Evolutionary conservation across 2,113 vertebrate species (phyloP), one percentile per base, ranked within the genome.

Genomic region (Oryzias curvinotus): DNA sequence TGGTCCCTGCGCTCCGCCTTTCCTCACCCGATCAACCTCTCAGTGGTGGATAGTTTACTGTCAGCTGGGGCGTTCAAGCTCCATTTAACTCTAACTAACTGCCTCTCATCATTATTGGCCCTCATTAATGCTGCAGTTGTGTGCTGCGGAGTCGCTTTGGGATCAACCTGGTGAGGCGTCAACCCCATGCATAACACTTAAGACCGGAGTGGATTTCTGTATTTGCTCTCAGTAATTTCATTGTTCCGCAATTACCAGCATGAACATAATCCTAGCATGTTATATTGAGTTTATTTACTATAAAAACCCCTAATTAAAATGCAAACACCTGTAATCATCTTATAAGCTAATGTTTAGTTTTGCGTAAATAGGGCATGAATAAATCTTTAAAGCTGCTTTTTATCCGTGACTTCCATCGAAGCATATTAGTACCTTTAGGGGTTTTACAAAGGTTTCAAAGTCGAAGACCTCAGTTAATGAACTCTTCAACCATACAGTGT

Each of bases 51-150:
- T 12, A 60, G 57, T 56, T 75, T 69, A 64, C 75, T 86, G 90
- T 88, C 90, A 86, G 87, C 81, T 85, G 69, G 71, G 36, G 76
- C 82, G 75, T 93, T 92, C 83, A 87, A 77, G 87, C 79, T 85
- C 92, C 88, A 89, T 92, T 91, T 87, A 91, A 76, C 85, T 82
- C 68, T 70, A 84, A 88, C 87, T 83, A 86, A 87, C 75, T 86
- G 72, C 69, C 70, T 73, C 80, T 78, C 77, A 85, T 88, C 89
- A 89, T 91, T 87, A 91, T 82, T 15, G 41, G 75, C 72, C 57
- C 65, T 86, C 83, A 84, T 78, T 86, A 87, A 81, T 75, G 73
- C 74, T 78, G 77, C 68, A 52, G 70, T 69, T 64, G 65, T 67
- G 65, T 78, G 59, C 64, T 58, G 68, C 72, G 23, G 73, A 67